Evolutionary conservation across 2,888 invertebrate species (phyloP), one percentile per base, ranked within the genome.

Genomic region (Ectemnius continuus): DNA sequence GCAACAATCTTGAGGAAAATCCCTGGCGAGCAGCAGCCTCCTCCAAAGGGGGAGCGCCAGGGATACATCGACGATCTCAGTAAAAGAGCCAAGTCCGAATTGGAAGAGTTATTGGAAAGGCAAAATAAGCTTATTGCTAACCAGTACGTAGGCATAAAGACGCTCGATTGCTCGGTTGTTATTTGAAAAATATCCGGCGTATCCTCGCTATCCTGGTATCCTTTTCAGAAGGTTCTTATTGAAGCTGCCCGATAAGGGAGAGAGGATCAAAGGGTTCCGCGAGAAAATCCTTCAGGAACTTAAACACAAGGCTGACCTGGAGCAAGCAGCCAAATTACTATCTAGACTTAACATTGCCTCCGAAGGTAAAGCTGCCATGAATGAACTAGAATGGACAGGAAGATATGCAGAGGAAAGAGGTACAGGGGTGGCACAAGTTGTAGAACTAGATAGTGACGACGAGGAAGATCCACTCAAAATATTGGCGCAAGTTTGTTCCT

Each of bases 341-440:
- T 91, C 92, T 20, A 91, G 91, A 69, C 88, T 94, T 71, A 93
- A 92, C 70, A 87, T 94, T 36, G 91, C 87, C 63, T 80, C 85
- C 2, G 86, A 92, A 46, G 92, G 92, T 45, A 92, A 92, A 83
- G 87, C 91, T 60, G 88, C 91, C 4, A 90, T 94, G 69, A 92
- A 92, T 86, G 90, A 93, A 85, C 86, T 94, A 1, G 94, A 94
- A 91, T 94, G 94, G 94, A 92, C 92, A 20, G 92, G 93, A 45
- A 92, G 92, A 81, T 88, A 92, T 74, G 77, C 67, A 18, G 84
- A 90, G n/a, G 82, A 75, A 13, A 87, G 87, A 46, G 91, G 91
- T 73, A 86, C 77, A 11, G 86, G 87, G 5, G n/a, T 2, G 5
- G n/a, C n/a, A 26, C 91, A 91, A 73, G 85, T 85, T 59, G 83